phyloP scores from a whole-genome alignment of 2,888 invertebrate species.

The Agapostemon virescens region DNA sequence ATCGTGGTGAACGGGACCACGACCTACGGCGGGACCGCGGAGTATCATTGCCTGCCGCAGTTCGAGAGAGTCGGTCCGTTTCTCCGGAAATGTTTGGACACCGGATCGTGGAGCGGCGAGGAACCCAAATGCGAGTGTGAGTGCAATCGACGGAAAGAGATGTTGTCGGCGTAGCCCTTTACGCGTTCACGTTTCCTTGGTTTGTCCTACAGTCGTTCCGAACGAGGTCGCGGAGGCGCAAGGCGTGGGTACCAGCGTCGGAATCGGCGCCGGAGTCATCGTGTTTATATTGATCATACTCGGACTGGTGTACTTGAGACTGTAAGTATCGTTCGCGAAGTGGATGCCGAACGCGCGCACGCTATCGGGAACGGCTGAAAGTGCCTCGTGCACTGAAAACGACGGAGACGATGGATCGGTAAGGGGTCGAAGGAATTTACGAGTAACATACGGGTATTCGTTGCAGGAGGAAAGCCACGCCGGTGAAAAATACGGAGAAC shows the following conservation, averaged over 20 bases:
- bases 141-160: too few species aligned
- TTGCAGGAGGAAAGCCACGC: constrained; percentile 90
- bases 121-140: constrained; percentile 91
- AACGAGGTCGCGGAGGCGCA: constrained; percentile 84
- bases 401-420: too few species aligned
- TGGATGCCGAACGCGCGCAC: too few species aligned
- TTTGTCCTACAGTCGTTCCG: constrained; percentile 66
- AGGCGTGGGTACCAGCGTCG: constrained; percentile 90
- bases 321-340: constrained; percentile 83
- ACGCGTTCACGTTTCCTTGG: neutral
- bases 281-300: constrained; percentile 89
- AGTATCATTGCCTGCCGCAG: constrained; percentile 94
- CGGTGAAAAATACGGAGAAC: constrained; percentile 94
- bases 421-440: too few species aligned
- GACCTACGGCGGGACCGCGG: constrained; percentile 90
- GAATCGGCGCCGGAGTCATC: constrained; percentile 91
- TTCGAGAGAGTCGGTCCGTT: constrained; percentile 91
- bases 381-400: too few species aligned
- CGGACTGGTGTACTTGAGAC: constrained; percentile 90
- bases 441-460: too few species aligned
- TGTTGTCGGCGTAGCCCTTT: too few species aligned
- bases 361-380: too few species aligned
- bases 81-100: constrained; percentile 90
- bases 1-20: constrained; percentile 93
- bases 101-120: constrained; percentile 92